phyloP scores from a whole-genome alignment of 2,113 vertebrate genomes.

The Laticauda colubrina region DNA sequence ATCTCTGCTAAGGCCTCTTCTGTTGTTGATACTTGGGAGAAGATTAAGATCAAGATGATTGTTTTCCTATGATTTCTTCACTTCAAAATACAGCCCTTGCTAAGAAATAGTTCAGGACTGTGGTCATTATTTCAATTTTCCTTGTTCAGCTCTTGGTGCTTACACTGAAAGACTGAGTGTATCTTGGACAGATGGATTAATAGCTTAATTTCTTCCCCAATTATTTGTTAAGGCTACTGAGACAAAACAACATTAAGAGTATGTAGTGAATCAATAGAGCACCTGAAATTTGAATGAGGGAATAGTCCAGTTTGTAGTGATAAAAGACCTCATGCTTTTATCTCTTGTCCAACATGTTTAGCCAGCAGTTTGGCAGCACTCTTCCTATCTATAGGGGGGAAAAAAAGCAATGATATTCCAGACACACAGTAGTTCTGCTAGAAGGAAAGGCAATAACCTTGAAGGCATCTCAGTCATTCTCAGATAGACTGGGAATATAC shows the following conservation, averaged over 20 bases:
- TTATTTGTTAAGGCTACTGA: not conserved
- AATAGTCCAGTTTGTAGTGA: not conserved
- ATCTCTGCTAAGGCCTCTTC: not conserved
- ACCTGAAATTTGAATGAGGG: not conserved
- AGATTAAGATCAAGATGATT: not conserved
- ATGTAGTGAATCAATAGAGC: no score
- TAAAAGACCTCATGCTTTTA: not conserved
- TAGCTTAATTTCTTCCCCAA: not conserved
- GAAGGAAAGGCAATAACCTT: not conserved
- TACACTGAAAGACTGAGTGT: not conserved
- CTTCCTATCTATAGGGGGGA: not conserved
- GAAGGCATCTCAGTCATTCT: not conserved
- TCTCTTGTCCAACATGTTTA: not conserved
- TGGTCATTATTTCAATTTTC: not conserved
- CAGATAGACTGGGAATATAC: not conserved
- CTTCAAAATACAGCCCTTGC: not conserved
- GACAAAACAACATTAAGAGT: not conserved
- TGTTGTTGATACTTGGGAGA: not conserved
- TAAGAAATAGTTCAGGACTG: not conserved
- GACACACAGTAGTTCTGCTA: not conserved
- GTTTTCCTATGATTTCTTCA: not conserved
- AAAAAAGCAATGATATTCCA: not conserved
- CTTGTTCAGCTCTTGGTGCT: not conserved
- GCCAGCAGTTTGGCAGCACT: not conserved
- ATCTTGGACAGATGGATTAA: not conserved